Evolutionary conservation across 2,888 invertebrate genomes (phyloP).

Genomic region (Apodemia duryi): DNA sequence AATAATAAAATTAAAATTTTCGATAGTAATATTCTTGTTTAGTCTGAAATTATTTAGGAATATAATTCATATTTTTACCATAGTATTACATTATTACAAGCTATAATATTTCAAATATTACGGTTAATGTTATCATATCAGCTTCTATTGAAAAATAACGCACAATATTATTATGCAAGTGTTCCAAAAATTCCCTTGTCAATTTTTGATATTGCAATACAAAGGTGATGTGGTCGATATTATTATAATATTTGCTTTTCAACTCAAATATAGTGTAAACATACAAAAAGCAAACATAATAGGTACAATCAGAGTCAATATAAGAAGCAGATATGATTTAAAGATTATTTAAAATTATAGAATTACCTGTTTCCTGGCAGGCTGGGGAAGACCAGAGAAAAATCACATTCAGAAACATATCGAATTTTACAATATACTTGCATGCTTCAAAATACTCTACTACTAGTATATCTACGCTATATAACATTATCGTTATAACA

Average conservation of each 20-base stretch:
- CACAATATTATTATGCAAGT: background rate
- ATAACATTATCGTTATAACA: conserved; percentile 1
- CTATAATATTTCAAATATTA: background rate
- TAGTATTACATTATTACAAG: too few relatives aligned
- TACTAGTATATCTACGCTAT: conserved; percentile 18
- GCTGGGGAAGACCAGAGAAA: conserved; percentile 77
- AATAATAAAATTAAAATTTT: background rate
- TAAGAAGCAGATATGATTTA: background rate
- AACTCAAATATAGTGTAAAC: background rate
- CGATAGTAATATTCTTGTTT: too few relatives aligned
- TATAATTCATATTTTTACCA: too few relatives aligned
- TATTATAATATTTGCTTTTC: background rate
- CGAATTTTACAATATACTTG: conserved; percentile 61
- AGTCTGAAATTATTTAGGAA: too few relatives aligned
- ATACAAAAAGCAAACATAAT: conserved; percentile 4
- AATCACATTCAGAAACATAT: conserved; percentile 78
- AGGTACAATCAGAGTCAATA: background rate
- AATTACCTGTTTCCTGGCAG: conserved; percentile 79
- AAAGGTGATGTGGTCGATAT: background rate
- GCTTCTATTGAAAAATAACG: background rate
- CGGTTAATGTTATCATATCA: background rate
- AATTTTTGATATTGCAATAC: background rate
- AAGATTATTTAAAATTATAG: background rate
- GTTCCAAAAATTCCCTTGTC: background rate
- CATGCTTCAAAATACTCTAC: conserved; percentile 48